Base-by-base conservation (phyloP, 2,888 invertebrate genomes). In the Zaprionus lineosus region DNA sequence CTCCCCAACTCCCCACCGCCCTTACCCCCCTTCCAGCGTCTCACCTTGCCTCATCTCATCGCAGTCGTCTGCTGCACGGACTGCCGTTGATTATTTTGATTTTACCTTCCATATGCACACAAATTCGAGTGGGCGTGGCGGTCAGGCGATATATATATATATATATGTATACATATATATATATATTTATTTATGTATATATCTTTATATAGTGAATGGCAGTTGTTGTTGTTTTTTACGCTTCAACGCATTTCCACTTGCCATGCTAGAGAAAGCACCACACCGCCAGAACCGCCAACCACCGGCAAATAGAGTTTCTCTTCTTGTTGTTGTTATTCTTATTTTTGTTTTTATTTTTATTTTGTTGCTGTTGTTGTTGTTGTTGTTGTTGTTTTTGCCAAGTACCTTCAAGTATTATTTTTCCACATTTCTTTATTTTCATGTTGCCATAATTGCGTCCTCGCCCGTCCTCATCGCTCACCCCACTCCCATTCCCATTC, bases 201-300 rank as follows among this genome's bases (percentile, higher is more conserved):
- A 53, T 34, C 46, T 40, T 52, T 34, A 21, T 57, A 31, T 21
- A 29, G n/a, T n/a, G n/a, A n/a, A n/a, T n/a, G n/a, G 41, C 36
- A 53, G 56, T 29, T 31, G 39, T 19, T 46, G 53, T 41, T 58
- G 53, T 48, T 56, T 63, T 58, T 74, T 65, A 84, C 66, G 86
- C 83, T 74, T 70, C 71, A 83, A 79, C 74, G 76, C 85, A 83
- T 73, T 81, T 86, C 81, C 84, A 85, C 84, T 84, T 85, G 84
- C 68, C 70, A 68, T 62, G 68, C 74, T 69, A 69, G 47, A 29
- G 52, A 39, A 29, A 34, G 33, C 67, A 51, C 28, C 29, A 43
- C 37, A 44, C 37, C 52, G 21, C 7, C 16, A 36, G 63, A 44
- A 59, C 50, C 56, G 48, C 65, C 81, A 63, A 71, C 71, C 68